Evolutionary conservation across 2,113 vertebrate species (phyloP), one percentile per base, ranked within the genome.

Genomic region (Paraplagusia blochii): DNA sequence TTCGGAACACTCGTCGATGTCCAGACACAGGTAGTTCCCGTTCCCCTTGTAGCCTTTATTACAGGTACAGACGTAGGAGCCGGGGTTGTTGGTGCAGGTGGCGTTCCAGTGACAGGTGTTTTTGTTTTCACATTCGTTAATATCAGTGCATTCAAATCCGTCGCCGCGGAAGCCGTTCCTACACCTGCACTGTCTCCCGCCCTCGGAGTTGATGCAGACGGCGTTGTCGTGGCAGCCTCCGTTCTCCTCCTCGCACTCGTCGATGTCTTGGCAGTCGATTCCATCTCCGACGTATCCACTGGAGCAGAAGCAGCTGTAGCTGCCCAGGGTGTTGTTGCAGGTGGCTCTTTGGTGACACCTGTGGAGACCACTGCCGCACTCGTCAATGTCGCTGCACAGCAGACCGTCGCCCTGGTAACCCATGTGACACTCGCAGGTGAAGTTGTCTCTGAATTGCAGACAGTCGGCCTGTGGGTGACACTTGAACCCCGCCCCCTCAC

Each of bases 1-100:
- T 66, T 91, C 88, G 11, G 90, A 84, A 42, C 92, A 93, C 72
- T 93, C 92, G 45, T 93, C 90, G 12, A 91, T 50, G 53, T 93
- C 92, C 16, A 92, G 74, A 53, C 92, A 93, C 5, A 93, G 78
- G 71, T 93, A 93, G 76, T 88, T 91, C 15, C 92, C 92, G 11
- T 92, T 93, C 50, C 92, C 92, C 58, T 92, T 93, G 42, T 84
- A 93, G 34, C 92, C 92, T 11, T 44, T 0, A 38, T 91, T 92
- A 51, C 92, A 93, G 4, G 83, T 90, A 15, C 92, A 93, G 2
- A 74, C 9, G 1, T 90, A 90, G 13, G 91, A 92, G 10, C 92
- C 92, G 1, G 86, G 88, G 44, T 71, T 92, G 75, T 93, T 93
- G 48, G 62, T 87, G 51, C 92, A 93, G n/a, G 89, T 90, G 29